These are phyloP conservation scores for Galerucella pusilla DNA, from an alignment of 2,888 invertebrate species.

Conservation along the genomic window DNA sequence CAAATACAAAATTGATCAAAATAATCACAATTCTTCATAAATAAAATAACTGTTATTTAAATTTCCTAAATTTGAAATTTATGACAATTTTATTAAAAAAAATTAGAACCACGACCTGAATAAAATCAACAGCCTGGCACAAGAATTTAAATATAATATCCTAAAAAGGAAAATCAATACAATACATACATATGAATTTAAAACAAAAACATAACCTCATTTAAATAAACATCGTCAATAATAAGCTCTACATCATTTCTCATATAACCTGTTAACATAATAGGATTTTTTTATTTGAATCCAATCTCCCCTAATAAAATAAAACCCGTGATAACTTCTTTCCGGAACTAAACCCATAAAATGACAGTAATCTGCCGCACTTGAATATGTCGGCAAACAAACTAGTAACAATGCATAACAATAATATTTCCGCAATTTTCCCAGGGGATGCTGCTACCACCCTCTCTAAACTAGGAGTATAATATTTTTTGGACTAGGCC, in stretches of 20 bases:
- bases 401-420: slow-evolving; percentile 59
- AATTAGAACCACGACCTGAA: too few relatives aligned
- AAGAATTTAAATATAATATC: too few relatives aligned
- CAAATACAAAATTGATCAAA: too few relatives aligned
- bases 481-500: slow-evolving; percentile 58
- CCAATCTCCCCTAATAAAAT: slow-evolving; percentile 33
- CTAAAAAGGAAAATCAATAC: too few relatives aligned
- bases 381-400: slow-evolving; percentile 60
- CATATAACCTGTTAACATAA: slow-evolving; percentile 31
- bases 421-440: slow-evolving; percentile 57
- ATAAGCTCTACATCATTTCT: slow-evolving; percentile 14
- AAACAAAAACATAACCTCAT: not conserved
- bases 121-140: too few relatives aligned
- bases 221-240: not conserved
- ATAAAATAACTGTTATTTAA: too few relatives aligned
- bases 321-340: slow-evolving; percentile 47
- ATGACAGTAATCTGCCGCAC: slow-evolving; percentile 59
- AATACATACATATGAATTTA: too few relatives aligned
- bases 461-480: slow-evolving; percentile 59
- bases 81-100: too few relatives aligned
- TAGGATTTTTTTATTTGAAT: slow-evolving; percentile 25
- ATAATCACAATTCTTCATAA: too few relatives aligned
- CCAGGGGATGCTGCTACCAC: slow-evolving; percentile 48
- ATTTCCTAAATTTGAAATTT: too few relatives aligned
- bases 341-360: slow-evolving; percentile 45